Conservation (phyloP, 2,888 invertebrate genomes). For the Stenotaenia linearis region DNA sequence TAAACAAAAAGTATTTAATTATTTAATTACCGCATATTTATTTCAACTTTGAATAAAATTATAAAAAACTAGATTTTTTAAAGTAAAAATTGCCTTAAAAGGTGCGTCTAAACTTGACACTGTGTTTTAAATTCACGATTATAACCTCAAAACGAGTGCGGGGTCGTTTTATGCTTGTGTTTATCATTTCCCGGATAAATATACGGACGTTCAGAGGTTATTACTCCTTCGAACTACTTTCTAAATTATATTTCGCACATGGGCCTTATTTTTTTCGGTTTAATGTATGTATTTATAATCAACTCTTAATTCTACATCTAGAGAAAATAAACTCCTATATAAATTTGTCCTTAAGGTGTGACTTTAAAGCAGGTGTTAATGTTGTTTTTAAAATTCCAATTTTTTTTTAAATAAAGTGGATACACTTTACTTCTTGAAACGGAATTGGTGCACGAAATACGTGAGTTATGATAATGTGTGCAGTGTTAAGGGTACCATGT, state of each 20-base stretch:
- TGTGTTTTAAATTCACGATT: not conserved
- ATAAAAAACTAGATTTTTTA: too few relatives aligned
- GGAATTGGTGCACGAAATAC: not conserved
- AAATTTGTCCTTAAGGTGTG: too few relatives aligned
- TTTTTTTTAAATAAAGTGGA: not conserved
- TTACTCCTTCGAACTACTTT: constrained; percentile 7
- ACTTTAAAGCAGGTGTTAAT: too few relatives aligned
- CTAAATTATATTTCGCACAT: not conserved
- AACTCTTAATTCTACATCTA: too few relatives aligned
- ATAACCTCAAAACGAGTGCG: not conserved
- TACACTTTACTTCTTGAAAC: not conserved
- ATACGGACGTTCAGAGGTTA: not conserved
- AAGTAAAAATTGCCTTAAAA: too few relatives aligned
- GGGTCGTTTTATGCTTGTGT: not conserved
- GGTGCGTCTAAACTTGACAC: not conserved
- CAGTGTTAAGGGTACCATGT: not conserved
- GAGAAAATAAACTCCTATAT: too few relatives aligned
- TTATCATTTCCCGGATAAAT: constrained; percentile 4
- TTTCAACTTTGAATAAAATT: too few relatives aligned
- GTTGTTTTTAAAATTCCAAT: too few relatives aligned
- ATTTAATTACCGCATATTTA: too few relatives aligned
- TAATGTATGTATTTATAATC: not conserved
- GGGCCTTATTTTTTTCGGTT: not conserved
- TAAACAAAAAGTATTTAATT: too few relatives aligned
- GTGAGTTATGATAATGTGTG: not conserved